Evolutionary conservation across 1,140 invertebrate genomes (phyloP).

Genomic region (Lasioglossum albipes): DNA sequence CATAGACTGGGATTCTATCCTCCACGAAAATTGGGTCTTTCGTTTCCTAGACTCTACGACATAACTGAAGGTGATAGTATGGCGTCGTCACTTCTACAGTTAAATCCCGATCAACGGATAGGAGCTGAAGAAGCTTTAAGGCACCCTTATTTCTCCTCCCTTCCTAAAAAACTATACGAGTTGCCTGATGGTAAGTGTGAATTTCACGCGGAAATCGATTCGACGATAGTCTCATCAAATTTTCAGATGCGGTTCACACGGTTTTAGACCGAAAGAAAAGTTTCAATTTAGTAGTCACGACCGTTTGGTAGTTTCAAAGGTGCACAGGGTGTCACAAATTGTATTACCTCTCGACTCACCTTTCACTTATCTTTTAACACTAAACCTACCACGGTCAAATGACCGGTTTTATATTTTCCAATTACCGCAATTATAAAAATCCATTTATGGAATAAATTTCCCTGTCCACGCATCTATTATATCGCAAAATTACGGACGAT

Average conservation of each 20-base stretch:
- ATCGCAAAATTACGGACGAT: too few species aligned
- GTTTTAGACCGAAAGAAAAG: neutral
- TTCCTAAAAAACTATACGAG: constrained; percentile 93
- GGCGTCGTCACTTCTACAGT: constrained; percentile 90
- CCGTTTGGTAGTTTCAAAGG: too few species aligned
- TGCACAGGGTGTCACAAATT: too few species aligned
- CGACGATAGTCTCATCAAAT: neutral
- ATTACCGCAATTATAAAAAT: too few species aligned
- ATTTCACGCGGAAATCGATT: neutral
- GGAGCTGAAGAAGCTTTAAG: constrained; percentile 92
- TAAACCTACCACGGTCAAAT: too few species aligned
- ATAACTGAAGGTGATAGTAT: constrained; percentile 93
- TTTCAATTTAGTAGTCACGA: too few species aligned
- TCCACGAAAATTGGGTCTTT: constrained; percentile 88
- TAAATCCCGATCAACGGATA: constrained; percentile 92
- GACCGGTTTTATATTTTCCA: too few species aligned
- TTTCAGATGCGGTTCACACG: neutral
- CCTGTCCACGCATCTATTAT: too few species aligned
- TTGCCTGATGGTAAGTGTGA: constrained; percentile 91
- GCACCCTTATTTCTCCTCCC: constrained; percentile 93
- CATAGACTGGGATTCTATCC: constrained; percentile 90
- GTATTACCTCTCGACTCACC: too few species aligned
- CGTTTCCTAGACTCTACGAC: constrained; percentile 93
- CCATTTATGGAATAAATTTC: too few species aligned
- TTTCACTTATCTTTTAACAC: too few species aligned